A percentile compares a stretch with the other conserved stretches of the same genome.
Evolutionary conservation across 2,888 invertebrate genomes (phyloP).

Genomic region (Hyles lineata): DNA sequence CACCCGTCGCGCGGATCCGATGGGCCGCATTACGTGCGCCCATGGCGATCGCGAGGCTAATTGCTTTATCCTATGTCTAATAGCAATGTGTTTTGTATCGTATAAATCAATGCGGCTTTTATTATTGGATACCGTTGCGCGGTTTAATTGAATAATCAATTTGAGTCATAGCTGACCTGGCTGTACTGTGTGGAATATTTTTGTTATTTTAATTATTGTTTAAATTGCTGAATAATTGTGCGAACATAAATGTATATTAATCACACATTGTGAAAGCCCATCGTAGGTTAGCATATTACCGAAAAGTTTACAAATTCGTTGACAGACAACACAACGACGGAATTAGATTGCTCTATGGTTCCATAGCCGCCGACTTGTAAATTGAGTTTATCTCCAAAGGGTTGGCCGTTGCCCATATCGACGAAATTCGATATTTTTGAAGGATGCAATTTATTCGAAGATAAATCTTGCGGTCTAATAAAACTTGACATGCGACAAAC

Average conservation of each 20-base stretch:
- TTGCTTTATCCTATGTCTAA: constrained; percentile 16
- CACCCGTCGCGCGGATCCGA: constrained; percentile 39
- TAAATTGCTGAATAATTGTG: not conserved
- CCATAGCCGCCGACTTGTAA: too few relatives aligned
- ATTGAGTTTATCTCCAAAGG: too few relatives aligned
- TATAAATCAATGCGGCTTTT: constrained; percentile 11
- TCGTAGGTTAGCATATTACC: not conserved
- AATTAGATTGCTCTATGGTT: too few relatives aligned
- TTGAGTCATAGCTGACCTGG: not conserved
- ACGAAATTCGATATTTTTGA: too few relatives aligned
- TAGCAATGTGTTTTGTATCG: constrained; percentile 16
- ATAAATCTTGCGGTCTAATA: too few relatives aligned
- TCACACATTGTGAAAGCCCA: not conserved
- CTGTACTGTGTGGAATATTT: not conserved
- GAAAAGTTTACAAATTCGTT: not conserved
- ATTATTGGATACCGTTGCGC: constrained; percentile 1
- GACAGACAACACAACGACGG: not conserved
- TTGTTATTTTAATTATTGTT: not conserved
- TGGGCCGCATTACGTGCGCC: constrained; percentile 40
- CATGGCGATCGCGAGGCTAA: constrained; percentile 32
- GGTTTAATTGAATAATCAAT: constrained; percentile 10
- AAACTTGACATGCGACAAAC: too few relatives aligned
- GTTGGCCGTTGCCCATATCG: too few relatives aligned
- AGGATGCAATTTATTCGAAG: too few relatives aligned
- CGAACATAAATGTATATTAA: not conserved